Base-by-base conservation (phyloP, 2,113 vertebrate genomes). In the Ciconia stormi region DNA sequence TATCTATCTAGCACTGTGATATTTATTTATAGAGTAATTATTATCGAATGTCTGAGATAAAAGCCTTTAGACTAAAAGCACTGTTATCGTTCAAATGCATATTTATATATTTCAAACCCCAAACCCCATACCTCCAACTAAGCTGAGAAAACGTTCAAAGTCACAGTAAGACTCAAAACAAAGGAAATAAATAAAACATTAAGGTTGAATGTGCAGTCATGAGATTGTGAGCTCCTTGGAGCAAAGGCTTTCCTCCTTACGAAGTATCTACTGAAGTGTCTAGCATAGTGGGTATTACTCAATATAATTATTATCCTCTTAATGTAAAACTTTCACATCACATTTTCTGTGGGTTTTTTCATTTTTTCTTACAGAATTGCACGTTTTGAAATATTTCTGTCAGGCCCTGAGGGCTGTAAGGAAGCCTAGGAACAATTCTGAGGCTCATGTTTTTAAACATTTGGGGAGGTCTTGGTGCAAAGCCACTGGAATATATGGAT, bases 1-100 rank as follows among this genome's bases (percentile, higher is more conserved):
- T 93, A 86, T 95, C 62, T 95, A 85, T 88, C 82, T 93, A 94
- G 85, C 90, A 87, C 89, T 97, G 76, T 95, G 95, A 96, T 96
- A 96, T 97, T 97, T 98, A 96, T 97, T 97, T 97, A 92, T 95
- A 94, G 46, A 67, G 58, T 80, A 96, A 97, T 98, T 96, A 96
- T 97, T 96, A 87, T 95, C 34, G 53, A 88, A 97, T 96, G 76
- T 87, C 82, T 95, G 69, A 91, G 87, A 97, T 97, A 96, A 97
- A 98, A 97, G 66, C 91, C 81, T 85, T 81, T 55, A 95, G 59
- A 96, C 74, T 79, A 87, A 96, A 98, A 98, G 81, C 46, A 93
- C 46, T 74, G 46, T 76, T 97, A 92, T 83, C 5, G 1, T 96
- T 97, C 80, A 96, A 69, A 97, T 89, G 72, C 69, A 82, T 94